These are phyloP conservation scores for Xenops minutus DNA, from an alignment of 2,797 vertebrate genomes.

Conservation along the genomic window DNA sequence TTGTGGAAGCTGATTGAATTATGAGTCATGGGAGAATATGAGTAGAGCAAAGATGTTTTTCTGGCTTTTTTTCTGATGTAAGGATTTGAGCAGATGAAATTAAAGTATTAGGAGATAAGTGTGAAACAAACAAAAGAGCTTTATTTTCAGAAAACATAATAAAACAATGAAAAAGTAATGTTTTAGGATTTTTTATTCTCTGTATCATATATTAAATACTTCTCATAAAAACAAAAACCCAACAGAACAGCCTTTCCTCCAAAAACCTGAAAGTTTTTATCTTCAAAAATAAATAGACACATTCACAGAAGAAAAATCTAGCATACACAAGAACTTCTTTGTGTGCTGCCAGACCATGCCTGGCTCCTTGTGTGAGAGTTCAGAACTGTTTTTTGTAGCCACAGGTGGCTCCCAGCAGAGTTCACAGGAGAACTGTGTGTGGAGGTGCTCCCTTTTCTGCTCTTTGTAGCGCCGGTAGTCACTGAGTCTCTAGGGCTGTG, in stretches of 20 bases:
- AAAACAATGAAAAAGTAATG: not conserved
- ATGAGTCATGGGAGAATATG: not conserved
- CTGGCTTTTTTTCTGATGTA: not conserved
- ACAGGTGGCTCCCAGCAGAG: not conserved
- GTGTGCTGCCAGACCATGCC: not conserved
- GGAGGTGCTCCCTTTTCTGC: not conserved
- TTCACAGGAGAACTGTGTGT: fast-evolving
- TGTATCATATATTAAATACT: not conserved
- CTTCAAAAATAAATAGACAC: not conserved
- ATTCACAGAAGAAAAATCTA: not conserved
- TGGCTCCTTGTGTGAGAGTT: not conserved
- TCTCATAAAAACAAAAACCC: not conserved
- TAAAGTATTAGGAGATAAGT: not conserved
- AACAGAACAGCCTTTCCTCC: not conserved
- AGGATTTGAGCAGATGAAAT: not conserved
- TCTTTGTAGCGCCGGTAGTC: not conserved
- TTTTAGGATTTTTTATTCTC: not conserved
- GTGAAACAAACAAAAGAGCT: not conserved
- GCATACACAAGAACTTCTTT: not conserved
- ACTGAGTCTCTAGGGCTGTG: fast-evolving
- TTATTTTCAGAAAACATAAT: not conserved
- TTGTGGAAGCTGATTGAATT: not conserved
- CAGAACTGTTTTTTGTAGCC: not conserved
- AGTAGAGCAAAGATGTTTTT: not conserved
- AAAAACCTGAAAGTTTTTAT: not conserved